These are phyloP conservation scores for Julus scanicus DNA, from an alignment of 2,888 invertebrate species.

Conservation along the genomic window DNA sequence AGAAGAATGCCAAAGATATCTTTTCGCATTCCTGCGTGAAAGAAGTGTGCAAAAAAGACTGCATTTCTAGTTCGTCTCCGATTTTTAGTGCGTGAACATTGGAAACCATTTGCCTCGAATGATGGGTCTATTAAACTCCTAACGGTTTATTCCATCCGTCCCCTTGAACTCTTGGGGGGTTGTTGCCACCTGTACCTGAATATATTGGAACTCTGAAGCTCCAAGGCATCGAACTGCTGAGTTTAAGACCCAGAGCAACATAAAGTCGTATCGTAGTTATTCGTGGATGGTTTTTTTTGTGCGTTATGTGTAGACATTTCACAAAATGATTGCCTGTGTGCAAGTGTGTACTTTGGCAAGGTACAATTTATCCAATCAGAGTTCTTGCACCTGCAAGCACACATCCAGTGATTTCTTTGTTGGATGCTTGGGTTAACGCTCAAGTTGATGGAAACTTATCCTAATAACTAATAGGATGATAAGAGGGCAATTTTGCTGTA, in stretches of 20 bases:
- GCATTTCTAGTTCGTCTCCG: background rate
- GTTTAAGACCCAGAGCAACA: too few species aligned
- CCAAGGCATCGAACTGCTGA: too few species aligned
- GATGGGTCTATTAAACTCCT: slow-evolving; percentile 30
- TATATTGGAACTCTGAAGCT: background rate
- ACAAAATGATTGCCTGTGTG: background rate
- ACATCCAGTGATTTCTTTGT: too few species aligned
- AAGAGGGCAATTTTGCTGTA: too few species aligned
- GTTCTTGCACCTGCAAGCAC: too few species aligned
- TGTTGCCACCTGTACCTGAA: background rate
- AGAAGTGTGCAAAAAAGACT: background rate
- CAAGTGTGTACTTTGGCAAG: background rate
- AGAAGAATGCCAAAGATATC: slow-evolving; percentile 31
- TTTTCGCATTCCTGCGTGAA: slow-evolving; percentile 38
- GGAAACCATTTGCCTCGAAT: background rate
- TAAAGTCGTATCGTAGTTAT: background rate
- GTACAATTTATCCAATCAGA: too few species aligned
- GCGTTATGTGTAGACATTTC: background rate
- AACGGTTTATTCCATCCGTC: background rate
- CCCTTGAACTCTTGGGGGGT: background rate
- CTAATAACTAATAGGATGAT: too few species aligned
- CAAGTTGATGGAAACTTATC: too few species aligned
- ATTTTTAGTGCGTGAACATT: slow-evolving; percentile 3
- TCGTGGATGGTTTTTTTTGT: background rate
- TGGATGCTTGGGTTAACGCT: too few species aligned